These are phyloP conservation scores for Drosophila obscura DNA, from an alignment of 1,140 invertebrate species.

Conservation along the genomic window DNA sequence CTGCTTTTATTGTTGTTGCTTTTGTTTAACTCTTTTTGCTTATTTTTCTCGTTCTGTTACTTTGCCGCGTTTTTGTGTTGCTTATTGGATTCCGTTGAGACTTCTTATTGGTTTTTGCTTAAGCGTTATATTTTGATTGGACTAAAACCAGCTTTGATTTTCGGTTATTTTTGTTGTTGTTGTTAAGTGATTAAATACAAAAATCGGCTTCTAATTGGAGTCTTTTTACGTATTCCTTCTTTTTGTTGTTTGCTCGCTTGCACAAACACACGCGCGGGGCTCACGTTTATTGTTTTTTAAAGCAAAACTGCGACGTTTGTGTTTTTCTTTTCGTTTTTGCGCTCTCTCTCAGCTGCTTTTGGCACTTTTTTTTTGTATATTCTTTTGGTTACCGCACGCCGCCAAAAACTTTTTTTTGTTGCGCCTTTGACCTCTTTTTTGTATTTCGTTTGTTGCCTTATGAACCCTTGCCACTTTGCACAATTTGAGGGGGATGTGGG, in stretches of 20 bases:
- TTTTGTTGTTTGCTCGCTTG: slow-evolving; percentile 63
- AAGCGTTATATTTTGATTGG: slow-evolving; percentile 35
- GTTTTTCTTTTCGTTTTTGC: slow-evolving; percentile 56
- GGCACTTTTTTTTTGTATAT: slow-evolving; percentile 54
- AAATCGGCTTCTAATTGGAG: slow-evolving; percentile 71
- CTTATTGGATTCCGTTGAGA: not conserved
- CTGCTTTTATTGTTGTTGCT: slow-evolving; percentile 24
- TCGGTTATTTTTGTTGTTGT: slow-evolving; percentile 48
- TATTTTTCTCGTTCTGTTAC: slow-evolving; percentile 1
- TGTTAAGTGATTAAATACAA: slow-evolving; percentile 58
- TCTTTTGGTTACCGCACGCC: slow-evolving; percentile 59
- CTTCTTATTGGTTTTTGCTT: slow-evolving; percentile 19
- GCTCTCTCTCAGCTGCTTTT: slow-evolving; percentile 67
- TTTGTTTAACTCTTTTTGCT: slow-evolving; percentile 5
- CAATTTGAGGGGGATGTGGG: slow-evolving; percentile 15
- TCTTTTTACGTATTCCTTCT: slow-evolving; percentile 46
- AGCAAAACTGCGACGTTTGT: slow-evolving; percentile 73
- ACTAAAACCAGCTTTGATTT: slow-evolving; percentile 80
- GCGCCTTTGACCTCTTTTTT: slow-evolving; percentile 80
- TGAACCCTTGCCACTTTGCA: slow-evolving; percentile 16
- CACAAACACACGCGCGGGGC: slow-evolving; percentile 41
- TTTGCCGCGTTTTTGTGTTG: slow-evolving; percentile 38
- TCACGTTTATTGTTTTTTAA: slow-evolving; percentile 71
- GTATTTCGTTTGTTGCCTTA: slow-evolving; percentile 20
- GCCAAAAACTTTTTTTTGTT: slow-evolving; percentile 63